Evolutionary conservation across 2,797 vertebrate species (phyloP), one percentile per base, ranked within the genome.

Genomic region (Takifugu rubripes): DNA sequence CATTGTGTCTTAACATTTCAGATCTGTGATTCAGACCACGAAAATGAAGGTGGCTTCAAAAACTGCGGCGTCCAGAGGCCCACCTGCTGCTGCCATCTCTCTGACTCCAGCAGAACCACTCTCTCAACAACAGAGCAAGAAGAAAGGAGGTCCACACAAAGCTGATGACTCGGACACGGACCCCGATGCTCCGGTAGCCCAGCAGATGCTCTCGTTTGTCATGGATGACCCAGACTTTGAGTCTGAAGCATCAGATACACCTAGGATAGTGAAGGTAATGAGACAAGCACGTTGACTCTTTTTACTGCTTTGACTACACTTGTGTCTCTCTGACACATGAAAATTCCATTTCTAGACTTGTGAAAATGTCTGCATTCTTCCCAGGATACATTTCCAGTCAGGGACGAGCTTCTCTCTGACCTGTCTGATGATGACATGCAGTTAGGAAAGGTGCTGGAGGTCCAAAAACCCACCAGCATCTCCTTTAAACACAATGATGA

Each of bases 151-250:
- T 36, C 27, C 64, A 0, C 84, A 85, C n/a, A 92, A 79, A 6
- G 72, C 69, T 0, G 89, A 91, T 24, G 88, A 91, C 52, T 96
- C 96, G 0, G 96, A 98, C 31, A 92, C 94, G 0, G 97, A 99
- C 64, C 83, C 79, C 0, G 96, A 98, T 60, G 92, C 91, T 9
- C 93, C 94, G 0, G 90, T 94, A 0, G 94, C 95, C 9, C 91
- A 94, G 25, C 96, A 99, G 82, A 91, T 98, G 94, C 92, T 99
- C 36, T 99, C 97, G 0, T 99, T 96, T 3, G 84, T 98, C 68
- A 93, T 98, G 96, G 97, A 99, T 0, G 96, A 99, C 79, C 97
- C 96, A 0, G 96, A 99, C 84, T 99, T 99, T 0, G 95, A 98
- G 56, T 96, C 95, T 0, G 95, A 97, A 51, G 93, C 92, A 3